Evolutionary conservation across 2,888 invertebrate species (phyloP).

Genomic region (Agrotis clavis): DNA sequence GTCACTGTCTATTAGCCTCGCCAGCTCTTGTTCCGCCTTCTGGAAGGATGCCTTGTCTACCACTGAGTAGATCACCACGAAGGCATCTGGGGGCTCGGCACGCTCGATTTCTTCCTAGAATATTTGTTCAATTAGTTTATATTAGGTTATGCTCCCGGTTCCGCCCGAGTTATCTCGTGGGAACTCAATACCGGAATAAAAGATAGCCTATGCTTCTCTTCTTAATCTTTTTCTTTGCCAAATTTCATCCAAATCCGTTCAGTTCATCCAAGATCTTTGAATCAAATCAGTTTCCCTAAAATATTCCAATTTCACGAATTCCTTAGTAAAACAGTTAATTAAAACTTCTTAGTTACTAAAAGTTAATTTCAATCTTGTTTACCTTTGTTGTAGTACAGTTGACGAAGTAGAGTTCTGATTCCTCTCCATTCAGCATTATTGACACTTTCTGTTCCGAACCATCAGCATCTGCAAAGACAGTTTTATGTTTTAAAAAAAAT

Average conservation of each 20-base stretch:
- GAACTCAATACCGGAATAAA: too few relatives aligned
- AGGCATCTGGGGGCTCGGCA: constrained; percentile 94
- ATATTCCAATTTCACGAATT: background rate
- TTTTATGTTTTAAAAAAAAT: too few relatives aligned
- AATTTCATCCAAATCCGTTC: too few relatives aligned
- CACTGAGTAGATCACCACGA: constrained; percentile 97
- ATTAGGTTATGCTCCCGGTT: background rate
- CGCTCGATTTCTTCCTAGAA: constrained; percentile 94
- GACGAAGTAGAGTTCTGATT: constrained; percentile 97
- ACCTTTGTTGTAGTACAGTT: constrained; percentile 94
- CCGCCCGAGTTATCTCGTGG: too few relatives aligned
- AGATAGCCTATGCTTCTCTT: too few relatives aligned
- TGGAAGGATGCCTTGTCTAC: constrained; percentile 97
- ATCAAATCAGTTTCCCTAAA: background rate
- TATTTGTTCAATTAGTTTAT: constrained; percentile 11
- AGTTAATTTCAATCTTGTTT: constrained; percentile 65
- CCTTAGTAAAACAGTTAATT: constrained; percentile 1
- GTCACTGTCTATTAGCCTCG: constrained; percentile 95
- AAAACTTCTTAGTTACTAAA: constrained; percentile 9
- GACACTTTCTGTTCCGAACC: constrained; percentile 96
- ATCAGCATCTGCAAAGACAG: constrained; percentile 92
- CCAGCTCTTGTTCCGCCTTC: constrained; percentile 95
- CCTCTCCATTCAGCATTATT: constrained; percentile 97
- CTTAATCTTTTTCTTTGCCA: too few relatives aligned
- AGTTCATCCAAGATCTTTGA: background rate